phyloP scores from a whole-genome alignment of 2,888 invertebrate species.

The Meghimatium bilineatum region DNA sequence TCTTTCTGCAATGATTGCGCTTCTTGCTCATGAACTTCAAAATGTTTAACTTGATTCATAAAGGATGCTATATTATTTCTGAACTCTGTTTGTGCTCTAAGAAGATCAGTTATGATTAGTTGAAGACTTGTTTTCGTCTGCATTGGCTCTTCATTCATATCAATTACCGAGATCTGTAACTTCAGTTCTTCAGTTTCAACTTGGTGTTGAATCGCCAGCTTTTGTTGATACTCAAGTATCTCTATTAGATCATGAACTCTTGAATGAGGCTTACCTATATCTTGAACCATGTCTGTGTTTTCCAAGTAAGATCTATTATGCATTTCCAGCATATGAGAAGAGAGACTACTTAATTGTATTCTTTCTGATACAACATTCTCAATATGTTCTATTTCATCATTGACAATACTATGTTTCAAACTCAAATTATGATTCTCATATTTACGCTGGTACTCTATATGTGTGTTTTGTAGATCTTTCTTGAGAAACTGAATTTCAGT shows the following conservation, averaged over 20 bases:
- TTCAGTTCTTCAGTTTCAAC: slow-evolving; percentile 7
- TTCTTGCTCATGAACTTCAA: slow-evolving; percentile 11
- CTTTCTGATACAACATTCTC: neutral
- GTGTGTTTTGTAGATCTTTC: slow-evolving; percentile 10
- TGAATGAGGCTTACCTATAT: neutral
- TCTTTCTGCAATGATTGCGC: slow-evolving; percentile 1
- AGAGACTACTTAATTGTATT: neutral
- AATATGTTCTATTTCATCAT: neutral
- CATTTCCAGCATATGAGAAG: neutral
- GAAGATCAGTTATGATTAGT: slow-evolving; percentile 1
- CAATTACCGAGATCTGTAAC: neutral
- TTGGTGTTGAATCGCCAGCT: neutral
- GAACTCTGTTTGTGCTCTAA: neutral
- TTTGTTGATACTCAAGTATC: slow-evolving; percentile 11
- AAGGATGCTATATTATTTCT: slow-evolving; percentile 2
- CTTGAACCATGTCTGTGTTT: neutral
- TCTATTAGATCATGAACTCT: neutral
- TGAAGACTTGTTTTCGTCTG: slow-evolving; percentile 3
- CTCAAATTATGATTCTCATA: slow-evolving; percentile 1
- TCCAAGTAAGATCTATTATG: neutral
- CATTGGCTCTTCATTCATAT: slow-evolving; percentile 5
- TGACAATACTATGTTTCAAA: neutral
- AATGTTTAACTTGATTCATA: slow-evolving; percentile 5
- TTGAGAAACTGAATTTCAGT: slow-evolving; percentile 22
- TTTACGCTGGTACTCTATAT: neutral